Conservation (phyloP, 2,113 vertebrate genomes). For the Cranoglanis bouderius region DNA sequence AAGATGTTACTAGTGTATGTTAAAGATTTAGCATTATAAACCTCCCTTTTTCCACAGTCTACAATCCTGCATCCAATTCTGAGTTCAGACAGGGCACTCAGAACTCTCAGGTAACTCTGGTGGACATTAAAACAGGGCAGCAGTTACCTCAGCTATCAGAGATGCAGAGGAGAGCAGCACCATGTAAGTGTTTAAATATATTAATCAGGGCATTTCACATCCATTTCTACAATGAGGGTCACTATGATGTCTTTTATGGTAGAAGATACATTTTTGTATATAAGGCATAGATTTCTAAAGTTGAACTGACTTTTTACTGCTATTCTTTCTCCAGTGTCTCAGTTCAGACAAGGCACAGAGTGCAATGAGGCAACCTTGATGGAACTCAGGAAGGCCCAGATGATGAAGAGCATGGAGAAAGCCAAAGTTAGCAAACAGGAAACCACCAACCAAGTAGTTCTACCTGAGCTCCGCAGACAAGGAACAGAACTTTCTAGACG, state of each 20-base stretch:
- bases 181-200: slow-evolving; percentile 12
- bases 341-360: slow-evolving; percentile 40
- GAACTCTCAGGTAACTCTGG: slow-evolving; percentile 47
- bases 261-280: too few species aligned
- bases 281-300: background rate
- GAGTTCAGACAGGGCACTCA: slow-evolving; percentile 64
- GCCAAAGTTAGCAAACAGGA: slow-evolving; percentile 11
- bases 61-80: slow-evolving; percentile 32
- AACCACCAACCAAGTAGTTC: background rate
- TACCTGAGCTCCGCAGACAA: slow-evolving; percentile 43
- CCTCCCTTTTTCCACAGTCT: slow-evolving; percentile 6
- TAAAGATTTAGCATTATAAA: background rate
- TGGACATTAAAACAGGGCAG: slow-evolving; percentile 47
- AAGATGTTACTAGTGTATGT: background rate
- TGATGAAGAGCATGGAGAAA: background rate
- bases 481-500: slow-evolving; percentile 63
- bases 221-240: background rate
- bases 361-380: background rate
- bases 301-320: background rate
- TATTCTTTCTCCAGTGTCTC: background rate
- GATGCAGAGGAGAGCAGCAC: slow-evolving; percentile 43
- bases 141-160: slow-evolving; percentile 7
- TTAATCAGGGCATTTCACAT: background rate
- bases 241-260: too few species aligned
- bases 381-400: slow-evolving; percentile 36